Evolutionary conservation across 2,888 invertebrate genomes (phyloP).

Genomic region (Melanostoma mellinum): DNA sequence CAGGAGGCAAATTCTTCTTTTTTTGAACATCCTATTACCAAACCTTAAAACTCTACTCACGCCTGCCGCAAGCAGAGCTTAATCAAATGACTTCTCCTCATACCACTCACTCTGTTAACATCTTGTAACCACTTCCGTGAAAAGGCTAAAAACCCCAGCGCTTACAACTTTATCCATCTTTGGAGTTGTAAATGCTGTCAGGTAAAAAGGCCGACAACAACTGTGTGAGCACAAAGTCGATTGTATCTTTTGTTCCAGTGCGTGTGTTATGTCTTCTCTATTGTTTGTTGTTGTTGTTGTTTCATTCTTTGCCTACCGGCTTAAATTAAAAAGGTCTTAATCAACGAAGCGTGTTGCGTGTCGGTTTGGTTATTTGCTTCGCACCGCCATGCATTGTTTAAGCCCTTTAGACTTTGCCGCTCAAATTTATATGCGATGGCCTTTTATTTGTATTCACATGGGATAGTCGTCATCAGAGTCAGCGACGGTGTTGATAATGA

Average conservation of each 20-base stretch:
- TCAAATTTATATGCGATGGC: not conserved
- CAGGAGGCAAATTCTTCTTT: slow-evolving; percentile 86
- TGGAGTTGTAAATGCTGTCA: not conserved
- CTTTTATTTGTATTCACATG: slow-evolving; percentile 39
- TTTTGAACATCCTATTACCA: not conserved
- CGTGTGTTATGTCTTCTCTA: slow-evolving; percentile 50
- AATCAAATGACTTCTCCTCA: slow-evolving; percentile 23
- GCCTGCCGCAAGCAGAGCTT: slow-evolving; percentile 51
- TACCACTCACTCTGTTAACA: slow-evolving; percentile 38
- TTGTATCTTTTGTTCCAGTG: slow-evolving; percentile 63
- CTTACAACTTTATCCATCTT: slow-evolving; percentile 37
- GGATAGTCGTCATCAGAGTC: slow-evolving; percentile 6
- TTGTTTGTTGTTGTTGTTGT: slow-evolving; percentile 4
- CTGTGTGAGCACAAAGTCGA: slow-evolving; percentile 19
- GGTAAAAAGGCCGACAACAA: slow-evolving; percentile 26
- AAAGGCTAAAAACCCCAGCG: slow-evolving; percentile 31
- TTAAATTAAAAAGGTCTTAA: slow-evolving; percentile 63
- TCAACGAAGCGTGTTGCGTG: slow-evolving; percentile 71
- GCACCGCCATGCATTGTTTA: slow-evolving; percentile 52
- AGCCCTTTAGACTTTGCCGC: slow-evolving; percentile 53
- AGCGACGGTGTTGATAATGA: slow-evolving; percentile 62
- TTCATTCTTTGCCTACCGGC: slow-evolving; percentile 3
- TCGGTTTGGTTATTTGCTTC: slow-evolving; percentile 53
- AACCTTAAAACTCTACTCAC: slow-evolving; percentile 34
- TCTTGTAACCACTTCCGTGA: slow-evolving; percentile 62